Base-by-base conservation (phyloP, 2,113 vertebrate genomes). In the Dendropsophus ebraccatus region DNA sequence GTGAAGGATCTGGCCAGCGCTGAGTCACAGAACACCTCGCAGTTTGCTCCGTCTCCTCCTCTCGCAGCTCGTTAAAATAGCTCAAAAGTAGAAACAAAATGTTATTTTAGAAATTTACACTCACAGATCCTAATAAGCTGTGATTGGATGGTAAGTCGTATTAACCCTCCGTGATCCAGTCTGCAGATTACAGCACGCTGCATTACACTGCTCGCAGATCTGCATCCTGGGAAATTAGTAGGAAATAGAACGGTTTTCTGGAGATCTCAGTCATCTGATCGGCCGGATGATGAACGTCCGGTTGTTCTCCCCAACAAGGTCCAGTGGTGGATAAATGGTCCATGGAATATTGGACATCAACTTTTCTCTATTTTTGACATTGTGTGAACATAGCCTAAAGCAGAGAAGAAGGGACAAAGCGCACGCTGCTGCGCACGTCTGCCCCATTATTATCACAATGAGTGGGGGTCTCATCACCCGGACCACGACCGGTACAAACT, bases 61-160 rank as follows among this genome's bases (percentile, higher is more conserved):
- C n/a, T 74, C 49, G n/a, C 72, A 74, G 72, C 37, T 74, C 41
- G 41, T 74, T 47, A 74, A 74, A 49, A 74, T 74, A 74, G 47
- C n/a, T 74, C 25, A 12, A 13, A 47, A 25, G 41, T 49, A 47
- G 41, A 74, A 74, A 23, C 70, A n/a, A n/a, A 73, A 49, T 74
- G 23, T 49, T 74, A 74, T 74, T 74, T 25, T 74, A 74, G 72
- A 74, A 74, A 74, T 28, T 49, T 74, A 70, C 67, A 41, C 35
- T 41, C 9, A 1, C 9, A 41, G 35, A 70, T 41, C 19, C 9
- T 41, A 3, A 37, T 19, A 70, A 23, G 11, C 19, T n/a, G n/a
- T 13, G 37, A 73, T 11, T 74, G 49, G 11, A 25, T 74, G 25
- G n/a, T 25, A 74, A 74, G 28, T 74, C 41, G n/a, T 74, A 37